Percentiles rank a stretch among this genome's conserved stretches.
phyloP scores from a whole-genome alignment of 1,140 invertebrate genomes.

The Drosophila sproati region DNA sequence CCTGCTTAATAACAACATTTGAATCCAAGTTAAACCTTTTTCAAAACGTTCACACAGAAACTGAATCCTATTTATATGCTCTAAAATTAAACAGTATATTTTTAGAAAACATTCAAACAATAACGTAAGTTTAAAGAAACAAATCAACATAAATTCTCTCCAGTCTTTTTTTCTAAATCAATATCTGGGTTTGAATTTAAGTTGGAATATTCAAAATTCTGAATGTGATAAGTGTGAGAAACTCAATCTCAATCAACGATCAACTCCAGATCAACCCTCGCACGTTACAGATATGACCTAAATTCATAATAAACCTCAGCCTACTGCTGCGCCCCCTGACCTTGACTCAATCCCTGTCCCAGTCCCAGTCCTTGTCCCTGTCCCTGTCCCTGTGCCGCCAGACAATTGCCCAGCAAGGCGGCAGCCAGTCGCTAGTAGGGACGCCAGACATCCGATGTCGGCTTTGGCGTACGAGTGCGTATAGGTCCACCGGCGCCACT shows the following conservation, averaged over 20 bases:
- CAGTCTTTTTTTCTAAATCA: too few species aligned
- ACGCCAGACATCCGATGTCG: slow-evolving; percentile 81
- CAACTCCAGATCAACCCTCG: slow-evolving; percentile 24
- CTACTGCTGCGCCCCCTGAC: background rate
- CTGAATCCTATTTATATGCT: too few species aligned
- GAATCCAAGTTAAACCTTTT: too few species aligned
- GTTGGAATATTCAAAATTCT: too few species aligned
- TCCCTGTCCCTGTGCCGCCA: slow-evolving; percentile 48
- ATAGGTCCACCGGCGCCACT: slow-evolving; percentile 67
- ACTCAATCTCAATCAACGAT: background rate
- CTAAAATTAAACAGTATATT: too few species aligned
- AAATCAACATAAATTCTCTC: too few species aligned
- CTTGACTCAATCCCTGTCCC: background rate
- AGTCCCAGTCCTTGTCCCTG: slow-evolving; percentile 3
- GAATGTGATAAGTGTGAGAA: too few species aligned
- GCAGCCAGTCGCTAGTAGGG: slow-evolving; percentile 84
- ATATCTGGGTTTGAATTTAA: too few species aligned
- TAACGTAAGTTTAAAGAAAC: too few species aligned
- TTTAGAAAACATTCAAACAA: too few species aligned
- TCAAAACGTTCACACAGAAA: too few species aligned
- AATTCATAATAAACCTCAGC: slow-evolving; percentile 34
- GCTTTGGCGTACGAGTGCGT: slow-evolving; percentile 77
- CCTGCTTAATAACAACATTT: too few species aligned
- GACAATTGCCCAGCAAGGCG: slow-evolving; percentile 75
- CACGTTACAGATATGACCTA: slow-evolving; percentile 63